These are phyloP conservation scores for Nyctereutes procyonoides DNA, from an alignment of 2,113 vertebrate species.

Conservation along the genomic window DNA sequence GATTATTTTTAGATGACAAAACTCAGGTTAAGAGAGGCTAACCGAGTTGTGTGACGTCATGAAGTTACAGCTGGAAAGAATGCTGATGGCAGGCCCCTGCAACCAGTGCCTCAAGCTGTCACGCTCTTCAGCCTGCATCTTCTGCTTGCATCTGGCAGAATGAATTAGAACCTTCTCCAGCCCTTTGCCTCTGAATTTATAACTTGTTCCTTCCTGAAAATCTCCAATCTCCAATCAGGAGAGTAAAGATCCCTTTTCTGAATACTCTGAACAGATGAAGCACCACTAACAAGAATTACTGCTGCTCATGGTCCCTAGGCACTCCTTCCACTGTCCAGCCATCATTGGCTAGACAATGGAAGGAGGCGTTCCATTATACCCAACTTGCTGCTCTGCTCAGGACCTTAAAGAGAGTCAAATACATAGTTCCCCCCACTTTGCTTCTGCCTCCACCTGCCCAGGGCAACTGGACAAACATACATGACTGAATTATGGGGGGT, in stretches of 20 bases:
- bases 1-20: constrained; percentile 19
- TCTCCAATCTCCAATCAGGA: neutral
- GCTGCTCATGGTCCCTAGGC: rapidly evolving
- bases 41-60: neutral
- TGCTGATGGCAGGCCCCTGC: neutral
- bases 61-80: neutral
- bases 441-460: neutral
- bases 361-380: neutral
- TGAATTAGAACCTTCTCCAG: neutral
- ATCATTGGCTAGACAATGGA: neutral
- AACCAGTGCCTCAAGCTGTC: neutral
- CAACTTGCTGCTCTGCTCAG: neutral
- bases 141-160: neutral
- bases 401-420: neutral
- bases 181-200: neutral
- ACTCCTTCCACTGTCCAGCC: neutral
- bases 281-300: neutral
- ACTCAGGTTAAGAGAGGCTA: neutral
- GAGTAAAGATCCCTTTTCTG: neutral
- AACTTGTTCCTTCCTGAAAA: neutral
- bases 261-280: neutral
- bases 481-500: neutral
- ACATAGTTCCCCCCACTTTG: too few relatives aligned
- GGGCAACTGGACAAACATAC: neutral
- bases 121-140: neutral